Percentiles rank a stretch among this genome's conserved stretches.
These are phyloP conservation scores for Athalia cordata DNA, from an alignment of 2,888 invertebrate genomes.

Conservation along the genomic window DNA sequence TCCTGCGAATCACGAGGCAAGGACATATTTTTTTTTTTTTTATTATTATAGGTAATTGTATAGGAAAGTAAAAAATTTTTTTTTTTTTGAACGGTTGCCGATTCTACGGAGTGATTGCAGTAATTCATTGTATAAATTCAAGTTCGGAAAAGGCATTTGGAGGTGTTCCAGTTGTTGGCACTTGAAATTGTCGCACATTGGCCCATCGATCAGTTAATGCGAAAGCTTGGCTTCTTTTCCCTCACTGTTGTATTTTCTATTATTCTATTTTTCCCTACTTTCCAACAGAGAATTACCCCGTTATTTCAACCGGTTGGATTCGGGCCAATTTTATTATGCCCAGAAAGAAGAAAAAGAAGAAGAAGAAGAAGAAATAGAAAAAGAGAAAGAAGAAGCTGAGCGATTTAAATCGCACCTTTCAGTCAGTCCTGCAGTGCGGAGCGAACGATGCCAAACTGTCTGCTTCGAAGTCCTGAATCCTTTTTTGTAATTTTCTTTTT, in stretches of 20 bases:
- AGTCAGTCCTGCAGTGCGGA: no score
- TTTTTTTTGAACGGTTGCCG: neutral
- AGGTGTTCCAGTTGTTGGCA: slow-evolving; percentile 16
- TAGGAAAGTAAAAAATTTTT: no score
- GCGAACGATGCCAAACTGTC: no score
- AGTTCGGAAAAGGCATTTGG: slow-evolving; percentile 15
- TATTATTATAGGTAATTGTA: no score
- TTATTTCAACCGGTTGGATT: slow-evolving; percentile 56
- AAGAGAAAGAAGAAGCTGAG: neutral
- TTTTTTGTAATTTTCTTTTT: no score
- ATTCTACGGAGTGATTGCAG: neutral
- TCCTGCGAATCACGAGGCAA: no score
- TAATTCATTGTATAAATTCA: neutral
- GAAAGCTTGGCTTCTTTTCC: neutral
- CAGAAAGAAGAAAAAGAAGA: neutral
- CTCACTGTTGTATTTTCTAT: neutral
- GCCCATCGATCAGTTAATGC: slow-evolving; percentile 27
- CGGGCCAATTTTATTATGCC: slow-evolving; percentile 57
- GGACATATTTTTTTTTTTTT: no score
- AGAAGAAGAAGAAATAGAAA: no score
- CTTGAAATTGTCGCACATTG: slow-evolving; percentile 18
- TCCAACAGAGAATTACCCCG: slow-evolving; percentile 62
- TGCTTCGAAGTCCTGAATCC: no score
- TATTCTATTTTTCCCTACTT: slow-evolving; percentile 54
- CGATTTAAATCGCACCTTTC: no score